Evolutionary conservation across 2,888 invertebrate genomes (phyloP), one percentile per base, ranked within the genome.

Genomic region (Anticlea derivata): DNA sequence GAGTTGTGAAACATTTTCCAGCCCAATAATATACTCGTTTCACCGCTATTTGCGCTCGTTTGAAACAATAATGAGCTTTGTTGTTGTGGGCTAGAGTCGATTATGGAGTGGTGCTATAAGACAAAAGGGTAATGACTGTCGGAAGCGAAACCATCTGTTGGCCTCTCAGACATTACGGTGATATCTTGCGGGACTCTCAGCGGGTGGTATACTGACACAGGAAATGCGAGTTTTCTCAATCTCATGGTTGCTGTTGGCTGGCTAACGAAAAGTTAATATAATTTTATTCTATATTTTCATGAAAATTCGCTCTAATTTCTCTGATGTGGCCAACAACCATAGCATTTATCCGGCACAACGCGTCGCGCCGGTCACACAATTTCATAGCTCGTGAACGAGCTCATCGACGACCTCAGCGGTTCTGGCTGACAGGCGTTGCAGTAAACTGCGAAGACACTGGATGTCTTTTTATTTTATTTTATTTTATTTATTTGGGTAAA

Each of bases 121-220:
- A 84, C 81, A 80, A 79, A 83, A 79, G 80, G 79, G 78, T 83
- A 86, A 86, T 83, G 83, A 76, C 67, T 73, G 68, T 74, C 59
- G 73, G 78, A 73, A 75, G 74, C 63, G 78, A 73, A 78, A 83
- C 76, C 85, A 85, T 86, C 86, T 86, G 86, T 74, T 80, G 79
- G 80, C 78, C 73, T 78, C 69, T 68, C 72, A 79, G 80, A 82
- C 83, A 83, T 86, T 83, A 86, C 68, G 73, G 72, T 67, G 73
- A 72, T 73, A 74, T 78, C 80, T 80, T 75, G 77, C 66, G 66
- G 69, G 61, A 37, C 54, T 64, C 66, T 61, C 63, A 58, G 67
- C 65, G 62, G 70, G 74, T 52, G 75, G 58, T 67, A 74, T 73
- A 71, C 75, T 68, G 69, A 65, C 66, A 66, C 66, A 58, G 55